These are phyloP conservation scores for Willowsia nigromaculata DNA, from an alignment of 2,888 invertebrate genomes.

Conservation along the genomic window DNA sequence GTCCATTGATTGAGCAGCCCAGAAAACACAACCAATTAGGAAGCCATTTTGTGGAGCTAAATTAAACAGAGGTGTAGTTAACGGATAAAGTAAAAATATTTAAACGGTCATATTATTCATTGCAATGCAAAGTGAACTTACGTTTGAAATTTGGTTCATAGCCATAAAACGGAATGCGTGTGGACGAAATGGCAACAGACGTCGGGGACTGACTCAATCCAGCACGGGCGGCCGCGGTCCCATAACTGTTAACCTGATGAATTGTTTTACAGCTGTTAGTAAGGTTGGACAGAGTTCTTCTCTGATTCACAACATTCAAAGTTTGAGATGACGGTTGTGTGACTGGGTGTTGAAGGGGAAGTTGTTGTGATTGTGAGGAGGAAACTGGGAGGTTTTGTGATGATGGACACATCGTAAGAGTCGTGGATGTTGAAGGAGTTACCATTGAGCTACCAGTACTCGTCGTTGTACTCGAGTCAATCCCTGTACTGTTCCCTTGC, in stretches of 20 bases:
- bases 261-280: constrained; percentile 80
- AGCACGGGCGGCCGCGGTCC: constrained; percentile 63
- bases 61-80: no score
- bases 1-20: constrained; percentile 79
- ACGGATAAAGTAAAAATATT: no score
- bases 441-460: constrained; percentile 82
- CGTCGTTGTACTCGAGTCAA: constrained; percentile 71
- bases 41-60: constrained; percentile 90
- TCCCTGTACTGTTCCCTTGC: constrained; percentile 80
- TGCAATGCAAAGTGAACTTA: constrained; percentile 79
- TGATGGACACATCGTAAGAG: constrained; percentile 76
- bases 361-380: constrained; percentile 73
- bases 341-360: constrained; percentile 70
- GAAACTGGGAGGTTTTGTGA: constrained; percentile 73
- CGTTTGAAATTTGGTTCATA: constrained; percentile 94
- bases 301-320: constrained; percentile 78
- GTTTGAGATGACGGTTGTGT: constrained; percentile 69
- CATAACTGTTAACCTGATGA: constrained; percentile 72
- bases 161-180: constrained; percentile 89
- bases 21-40: constrained; percentile 95
- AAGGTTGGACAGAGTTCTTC: constrained; percentile 83
- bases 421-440: constrained; percentile 78
- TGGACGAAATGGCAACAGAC: constrained; percentile 76
- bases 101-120: no score
- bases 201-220: constrained; percentile 77